Evolutionary conservation across 1,140 invertebrate genomes (phyloP).

Genomic region (Globodera ellingtonae): DNA sequence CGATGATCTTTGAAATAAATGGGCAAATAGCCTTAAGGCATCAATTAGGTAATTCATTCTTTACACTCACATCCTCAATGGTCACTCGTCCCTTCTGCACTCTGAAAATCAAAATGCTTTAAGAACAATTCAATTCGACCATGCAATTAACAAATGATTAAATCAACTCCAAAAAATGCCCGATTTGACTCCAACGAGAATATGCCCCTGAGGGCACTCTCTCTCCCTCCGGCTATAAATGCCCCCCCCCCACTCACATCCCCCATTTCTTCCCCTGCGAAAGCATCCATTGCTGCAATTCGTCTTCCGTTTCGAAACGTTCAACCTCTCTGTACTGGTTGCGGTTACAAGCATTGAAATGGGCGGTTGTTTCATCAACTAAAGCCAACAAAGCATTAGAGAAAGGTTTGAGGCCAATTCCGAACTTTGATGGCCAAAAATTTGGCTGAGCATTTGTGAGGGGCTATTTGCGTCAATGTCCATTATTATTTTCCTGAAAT

Average conservation of each 20-base stretch:
- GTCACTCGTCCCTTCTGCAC: slow-evolving; percentile 19
- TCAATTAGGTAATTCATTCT: not conserved
- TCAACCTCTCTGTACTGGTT: slow-evolving; percentile 24
- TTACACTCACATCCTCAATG: slow-evolving; percentile 21
- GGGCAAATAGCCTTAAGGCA: not conserved
- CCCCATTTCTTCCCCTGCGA: slow-evolving; percentile 17
- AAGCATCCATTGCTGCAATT: slow-evolving; percentile 17
- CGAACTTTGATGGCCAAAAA: not conserved
- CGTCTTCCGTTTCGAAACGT: slow-evolving; percentile 19
- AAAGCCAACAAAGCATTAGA: not conserved
- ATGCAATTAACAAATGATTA: not conserved
- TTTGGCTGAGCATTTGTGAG: slow-evolving; percentile 3
- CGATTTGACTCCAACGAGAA: no score
- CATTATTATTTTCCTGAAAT: slow-evolving; percentile 1
- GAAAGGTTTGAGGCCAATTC: not conserved
- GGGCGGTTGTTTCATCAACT: not conserved
- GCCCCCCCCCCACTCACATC: slow-evolving; percentile 11
- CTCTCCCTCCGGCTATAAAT: no score
- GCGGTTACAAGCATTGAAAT: slow-evolving; percentile 7
- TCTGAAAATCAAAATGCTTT: not conserved
- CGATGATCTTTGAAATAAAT: slow-evolving; percentile 16
- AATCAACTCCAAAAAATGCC: not conserved
- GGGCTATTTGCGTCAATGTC: not conserved
- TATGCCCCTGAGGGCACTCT: no score
- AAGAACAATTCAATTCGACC: not conserved